Evolutionary conservation across 2,888 invertebrate genomes (phyloP), one percentile per base, ranked within the genome.

Genomic region (Rotaria magnacalcarata): DNA sequence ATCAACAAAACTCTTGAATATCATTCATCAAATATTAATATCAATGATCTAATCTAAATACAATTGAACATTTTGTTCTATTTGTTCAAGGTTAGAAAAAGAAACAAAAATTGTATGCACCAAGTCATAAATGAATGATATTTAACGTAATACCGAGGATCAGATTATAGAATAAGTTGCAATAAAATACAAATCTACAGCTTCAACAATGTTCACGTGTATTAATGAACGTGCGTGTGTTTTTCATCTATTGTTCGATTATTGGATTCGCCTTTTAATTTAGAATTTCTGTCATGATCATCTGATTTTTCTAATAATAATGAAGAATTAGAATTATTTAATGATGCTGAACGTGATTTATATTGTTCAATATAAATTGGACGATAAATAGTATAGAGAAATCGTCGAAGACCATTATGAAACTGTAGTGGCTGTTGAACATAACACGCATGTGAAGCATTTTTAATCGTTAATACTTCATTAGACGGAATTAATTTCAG

Each of bases 361-460:
- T 67, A 67, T 67, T 67, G 67, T 67, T 67, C 67, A 19, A 67
- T 34, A 34, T 67, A 67, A 19, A 67, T 67, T 10, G 80, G 80
- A 47, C 47, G 80, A 47, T 80, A 80, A 21, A 80, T n/a, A 41
- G 24, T 11, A 47, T 80, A 80, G n/a, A 80, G 80, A 80, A 80
- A 80, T 47, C 47, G 80, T 43, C 80, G 47, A 10, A 80, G 47
- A n/a, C 24, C 80, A 47, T 87, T 86, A 88, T 92, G 91, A 89
- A 91, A 92, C 24, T 89, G 87, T 0, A 89, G 89, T 1, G 92
- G 91, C 85, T 91, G 89, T 87, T 92, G 90, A 41, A 92, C 87
- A 88, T 92, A 92, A 80, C 90, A 91, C 11, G 92, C 90, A 88
- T 92, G 92, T 7, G 90, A 90, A 7, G 92, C 92, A 27, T 89